Conservation (phyloP, 2,113 vertebrate genomes). For the Microcebus lehilahytsara region DNA sequence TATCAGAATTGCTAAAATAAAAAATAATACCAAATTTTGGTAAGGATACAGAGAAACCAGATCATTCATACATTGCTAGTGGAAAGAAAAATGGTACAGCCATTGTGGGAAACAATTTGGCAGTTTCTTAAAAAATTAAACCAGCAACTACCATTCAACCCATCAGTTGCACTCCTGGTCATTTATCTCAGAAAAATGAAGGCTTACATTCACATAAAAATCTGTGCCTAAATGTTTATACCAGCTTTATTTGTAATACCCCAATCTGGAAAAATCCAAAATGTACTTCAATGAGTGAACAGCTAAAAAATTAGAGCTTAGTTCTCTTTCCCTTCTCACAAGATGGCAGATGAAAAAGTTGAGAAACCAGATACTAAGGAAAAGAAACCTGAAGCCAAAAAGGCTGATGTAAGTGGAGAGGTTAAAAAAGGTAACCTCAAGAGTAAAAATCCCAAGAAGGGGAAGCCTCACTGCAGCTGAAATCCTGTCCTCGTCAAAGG, state of each 20-base stretch:
- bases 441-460: no score
- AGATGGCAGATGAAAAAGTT: no score
- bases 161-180: not conserved
- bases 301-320: not conserved
- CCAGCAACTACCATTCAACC: not conserved
- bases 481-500: no score
- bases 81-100: not conserved
- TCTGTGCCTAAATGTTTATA: not conserved
- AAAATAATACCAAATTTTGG: not conserved
- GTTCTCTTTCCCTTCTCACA: no score
- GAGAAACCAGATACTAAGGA: no score
- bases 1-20: not conserved
- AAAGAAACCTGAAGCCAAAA: no score
- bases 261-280: not conserved
- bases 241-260: conserved; percentile 10
- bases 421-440: no score
- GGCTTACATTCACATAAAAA: not conserved
- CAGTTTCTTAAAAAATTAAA: not conserved
- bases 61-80: not conserved
- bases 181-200: not conserved
- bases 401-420: no score
- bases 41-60: not conserved
- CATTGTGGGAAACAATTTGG: not conserved
- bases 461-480: no score
- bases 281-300: not conserved